Evolutionary conservation across 1,140 invertebrate genomes (phyloP), one percentile per base, ranked within the genome.

Genomic region (Sminthurinus signatus): DNA sequence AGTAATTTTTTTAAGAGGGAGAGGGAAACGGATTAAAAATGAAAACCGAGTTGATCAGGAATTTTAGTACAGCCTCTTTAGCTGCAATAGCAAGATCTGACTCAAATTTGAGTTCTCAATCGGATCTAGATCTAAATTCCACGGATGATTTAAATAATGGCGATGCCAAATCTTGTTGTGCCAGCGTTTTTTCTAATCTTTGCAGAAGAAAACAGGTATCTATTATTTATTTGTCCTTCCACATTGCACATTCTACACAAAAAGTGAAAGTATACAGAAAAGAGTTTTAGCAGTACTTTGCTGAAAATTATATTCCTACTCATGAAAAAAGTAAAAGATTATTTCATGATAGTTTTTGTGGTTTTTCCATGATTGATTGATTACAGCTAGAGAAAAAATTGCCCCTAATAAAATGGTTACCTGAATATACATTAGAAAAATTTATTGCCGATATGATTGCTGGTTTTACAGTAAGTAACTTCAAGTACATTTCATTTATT

Each of bases 391-490:
- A 68, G 31, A 65, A 58, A 43, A 65, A 69, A 42, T 51, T 77
- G n/a, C 76, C 76, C 12, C 68, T 76, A 23, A 60, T 73, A 5
- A 32, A 62, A 32, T 77, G 76, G 76, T 57, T 75, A 1, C 75
- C 75, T 12, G 58, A 74, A 21, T 77, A 77, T 65, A 70, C 61
- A 19, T 51, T 61, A 5, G 67, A 73, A 12, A 73, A 69, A 64
- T 65, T 77, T 8, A 50, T 77, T 39, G 79, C 80, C 31, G 80
- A 80, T 21, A 68, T 81, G 17, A 81, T 80, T 28, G 80, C 81
- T 5, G 80, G 78, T 1, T 70, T 81, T 39, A 80, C 79, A 3
- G 78, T n/a, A n/a, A n/a, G n/a, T n/a, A n/a, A 74, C 10, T 56
- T 64, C 29, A 48, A n/a, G 10, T 48, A 19, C 21, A 12, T n/a